Evolutionary conservation across 2,888 invertebrate genomes (phyloP), one percentile per base, ranked within the genome.

Genomic region (Linyphia triangularis): DNA sequence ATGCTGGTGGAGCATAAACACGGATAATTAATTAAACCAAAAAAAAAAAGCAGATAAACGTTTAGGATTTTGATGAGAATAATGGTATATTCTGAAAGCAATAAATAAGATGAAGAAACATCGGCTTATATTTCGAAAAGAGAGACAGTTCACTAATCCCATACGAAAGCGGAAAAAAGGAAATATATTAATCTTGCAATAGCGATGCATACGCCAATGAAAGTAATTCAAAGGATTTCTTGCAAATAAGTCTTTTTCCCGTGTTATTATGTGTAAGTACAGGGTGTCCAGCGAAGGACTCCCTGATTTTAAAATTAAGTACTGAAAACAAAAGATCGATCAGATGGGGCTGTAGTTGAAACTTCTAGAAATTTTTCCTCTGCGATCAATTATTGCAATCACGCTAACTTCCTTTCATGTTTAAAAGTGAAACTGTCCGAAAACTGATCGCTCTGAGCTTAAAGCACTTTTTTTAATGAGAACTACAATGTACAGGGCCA

Each of bases 171-270:
- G n/a, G n/a, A 28, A 7, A 13, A 69, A 40, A 40, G 19, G 19
- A 69, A 69, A 69, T 24, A 16, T 24, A 69, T 22, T 37, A 69
- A 30, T 69, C 69, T 69, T 69, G 4, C 33, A 24, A 69, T 33
- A 13, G 69, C 69, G 69, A 69, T 69, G 33, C 69, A 69, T 69
- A 69, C 40, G 40, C 40, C 69, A 69, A 69, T 69, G 40, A 69
- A 69, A 69, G 22, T 30, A 37, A 69, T 69, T 69, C 40, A 40
- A 69, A 69, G 37, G 69, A 69, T 69, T 69, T 69, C 69, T 69
- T 40, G 16, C 33, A 5, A 22, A 69, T 37, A 40, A 37, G 69
- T 69, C 37, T n/a, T n/a, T n/a, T n/a, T n/a, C 24, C n/a, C n/a
- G n/a, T n/a, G n/a, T n/a, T 1, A 7, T 51, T 7, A 51, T 51